These are phyloP conservation scores for Rhinolophus sinicus DNA, from an alignment of 2,113 vertebrate genomes.

Conservation along the genomic window DNA sequence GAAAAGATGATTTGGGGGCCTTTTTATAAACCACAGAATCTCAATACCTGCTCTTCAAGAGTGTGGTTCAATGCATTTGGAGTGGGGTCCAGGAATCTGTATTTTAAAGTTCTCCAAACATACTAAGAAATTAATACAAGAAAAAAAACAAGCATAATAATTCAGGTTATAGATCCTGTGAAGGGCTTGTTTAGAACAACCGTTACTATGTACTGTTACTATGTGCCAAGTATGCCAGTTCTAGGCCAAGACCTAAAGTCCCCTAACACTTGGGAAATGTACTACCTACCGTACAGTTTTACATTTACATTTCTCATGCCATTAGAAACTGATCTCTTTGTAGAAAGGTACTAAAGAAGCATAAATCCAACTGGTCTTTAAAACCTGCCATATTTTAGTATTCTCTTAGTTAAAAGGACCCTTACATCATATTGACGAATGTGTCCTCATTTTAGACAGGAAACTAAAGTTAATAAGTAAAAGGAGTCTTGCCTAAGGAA, in stretches of 20 bases:
- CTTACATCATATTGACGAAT: background rate
- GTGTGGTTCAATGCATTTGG: background rate
- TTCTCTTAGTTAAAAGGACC: background rate
- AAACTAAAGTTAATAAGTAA: slow-evolving; percentile 26
- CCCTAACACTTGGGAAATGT: background rate
- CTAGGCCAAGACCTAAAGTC: background rate
- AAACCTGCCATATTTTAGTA: background rate
- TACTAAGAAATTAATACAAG: background rate
- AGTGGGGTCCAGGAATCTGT: background rate
- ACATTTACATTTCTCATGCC: background rate
- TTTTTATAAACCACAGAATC: background rate
- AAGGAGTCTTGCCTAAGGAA: slow-evolving; percentile 6
- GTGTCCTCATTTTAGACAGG: background rate
- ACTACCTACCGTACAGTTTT: background rate
- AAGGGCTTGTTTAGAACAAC: background rate
- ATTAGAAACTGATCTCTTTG: slow-evolving; percentile 5
- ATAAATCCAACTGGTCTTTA: background rate
- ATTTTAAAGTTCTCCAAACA: background rate
- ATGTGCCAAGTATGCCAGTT: background rate
- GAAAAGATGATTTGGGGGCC: background rate
- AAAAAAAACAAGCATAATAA: background rate
- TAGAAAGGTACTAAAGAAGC: background rate
- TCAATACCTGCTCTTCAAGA: background rate
- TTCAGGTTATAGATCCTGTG: background rate
- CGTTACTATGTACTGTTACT: background rate